Evolutionary conservation across 2,113 vertebrate genomes (phyloP).

Genomic region (Vulpes ferrilata): DNA sequence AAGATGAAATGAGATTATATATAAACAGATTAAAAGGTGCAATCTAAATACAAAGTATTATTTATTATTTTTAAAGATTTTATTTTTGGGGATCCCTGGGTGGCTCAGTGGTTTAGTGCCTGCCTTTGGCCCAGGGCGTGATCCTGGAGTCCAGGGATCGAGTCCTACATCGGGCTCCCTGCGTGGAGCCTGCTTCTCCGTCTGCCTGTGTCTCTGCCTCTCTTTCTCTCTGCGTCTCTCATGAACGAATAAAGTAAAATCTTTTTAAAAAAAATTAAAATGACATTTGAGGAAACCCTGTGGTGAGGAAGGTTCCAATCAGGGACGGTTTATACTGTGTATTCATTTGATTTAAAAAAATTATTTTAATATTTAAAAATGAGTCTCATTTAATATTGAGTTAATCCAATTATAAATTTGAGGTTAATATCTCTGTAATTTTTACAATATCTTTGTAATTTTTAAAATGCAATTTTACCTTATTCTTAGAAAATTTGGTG

Average conservation of each 20-base stretch:
- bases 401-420: conserved; percentile 23
- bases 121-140: no score
- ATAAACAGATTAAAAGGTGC: not conserved
- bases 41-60: not conserved
- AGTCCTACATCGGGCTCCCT: no score
- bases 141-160: no score
- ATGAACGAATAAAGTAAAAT: no score
- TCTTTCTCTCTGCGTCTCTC: no score
- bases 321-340: not conserved
- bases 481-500: conserved; percentile 9
- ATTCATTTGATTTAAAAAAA: conserved; percentile 14
- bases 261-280: not conserved
- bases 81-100: no score
- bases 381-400: not conserved
- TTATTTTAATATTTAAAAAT: conserved; percentile 44
- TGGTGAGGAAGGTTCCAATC: not conserved
- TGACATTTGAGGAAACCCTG: not conserved
- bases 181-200: no score
- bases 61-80: not conserved
- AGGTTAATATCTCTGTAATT: not conserved
- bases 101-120: no score
- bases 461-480: not conserved
- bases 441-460: not conserved
- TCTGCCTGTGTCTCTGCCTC: no score
- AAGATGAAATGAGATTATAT: not conserved